Percentiles rank a stretch among this genome's conserved stretches.
Conservation (phyloP, 2,797 vertebrate genomes). For the Mormyrops boulengeri region DNA sequence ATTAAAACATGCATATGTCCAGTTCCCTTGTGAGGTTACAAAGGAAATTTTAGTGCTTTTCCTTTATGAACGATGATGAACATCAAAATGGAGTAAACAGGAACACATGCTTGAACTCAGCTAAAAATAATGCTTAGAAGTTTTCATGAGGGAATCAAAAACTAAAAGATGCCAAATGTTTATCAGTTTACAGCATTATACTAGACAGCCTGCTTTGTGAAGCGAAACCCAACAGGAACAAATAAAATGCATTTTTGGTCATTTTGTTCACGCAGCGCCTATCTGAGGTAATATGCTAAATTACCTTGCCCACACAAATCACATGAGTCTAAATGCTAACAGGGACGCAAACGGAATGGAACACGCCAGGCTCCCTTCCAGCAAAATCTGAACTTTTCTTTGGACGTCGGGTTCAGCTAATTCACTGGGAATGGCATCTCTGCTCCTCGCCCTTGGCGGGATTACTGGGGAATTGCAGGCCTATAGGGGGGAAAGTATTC, state of each 20-base stretch:
- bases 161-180: constrained; percentile 22
- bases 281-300: constrained; percentile 28
- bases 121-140: constrained; percentile 36
- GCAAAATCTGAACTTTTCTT: constrained; percentile 12
- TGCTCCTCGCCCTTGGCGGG: constrained; percentile 37
- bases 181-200: constrained; percentile 19
- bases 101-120: constrained; percentile 38
- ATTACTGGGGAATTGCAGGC: constrained; percentile 41
- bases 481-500: constrained; percentile 32
- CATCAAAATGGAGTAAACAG: constrained; percentile 29
- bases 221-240: constrained; percentile 34
- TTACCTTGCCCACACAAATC: constrained; percentile 37
- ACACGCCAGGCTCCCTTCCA: constrained; percentile 42
- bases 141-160: constrained; percentile 36
- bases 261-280: constrained; percentile 29
- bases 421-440: constrained; percentile 42
- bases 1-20: not conserved
- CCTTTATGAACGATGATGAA: constrained; percentile 35
- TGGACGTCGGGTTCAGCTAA: constrained; percentile 29
- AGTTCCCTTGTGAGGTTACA: not conserved
- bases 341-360: constrained; percentile 43
- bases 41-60: constrained; percentile 28
- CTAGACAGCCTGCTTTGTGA: constrained; percentile 14
- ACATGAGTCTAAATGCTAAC: constrained; percentile 39
- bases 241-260: constrained; percentile 25